Percentiles rank a stretch among this genome's conserved stretches.
Evolutionary conservation across 92 coral and sea anemone genomes (phyloP).

Genomic region (Metridium senile): DNA sequence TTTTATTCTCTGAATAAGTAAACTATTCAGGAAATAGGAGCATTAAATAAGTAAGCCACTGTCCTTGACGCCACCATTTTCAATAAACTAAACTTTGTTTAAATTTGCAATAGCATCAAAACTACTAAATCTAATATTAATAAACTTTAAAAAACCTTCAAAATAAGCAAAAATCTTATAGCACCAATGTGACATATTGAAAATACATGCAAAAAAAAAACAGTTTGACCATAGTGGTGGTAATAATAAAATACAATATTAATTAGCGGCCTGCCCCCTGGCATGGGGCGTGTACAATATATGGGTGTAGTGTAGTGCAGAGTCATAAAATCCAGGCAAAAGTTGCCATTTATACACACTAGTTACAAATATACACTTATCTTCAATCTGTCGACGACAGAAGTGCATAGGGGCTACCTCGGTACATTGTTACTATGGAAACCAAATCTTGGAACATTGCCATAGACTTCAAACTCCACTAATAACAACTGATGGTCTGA

Average conservation of each 20-base stretch:
- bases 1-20: no score
- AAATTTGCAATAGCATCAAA: not conserved
- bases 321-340: slow-evolving; percentile 34
- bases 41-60: no score
- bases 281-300: not conserved
- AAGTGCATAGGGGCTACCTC: slow-evolving; percentile 46
- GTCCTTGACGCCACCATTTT: not conserved
- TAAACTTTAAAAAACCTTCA: not conserved
- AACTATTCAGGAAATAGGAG: no score
- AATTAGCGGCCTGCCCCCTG: not conserved
- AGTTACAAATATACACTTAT: slow-evolving; percentile 84
- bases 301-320: slow-evolving; percentile 21
- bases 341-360: slow-evolving; percentile 59
- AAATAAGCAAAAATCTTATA: not conserved
- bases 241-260: not conserved
- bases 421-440: slow-evolving; percentile 58
- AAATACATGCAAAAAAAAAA: slow-evolving; percentile 1
- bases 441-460: slow-evolving; percentile 72
- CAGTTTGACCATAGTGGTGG: not conserved
- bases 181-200: slow-evolving; percentile 8
- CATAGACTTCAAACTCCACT: slow-evolving; percentile 92
- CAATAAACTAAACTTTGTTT: not conserved
- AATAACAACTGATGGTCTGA: slow-evolving; percentile 96
- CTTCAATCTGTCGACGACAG: slow-evolving; percentile 24
- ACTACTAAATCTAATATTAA: not conserved